phyloP scores from a whole-genome alignment of 2,113 vertebrate species.

The Pseudorhombus dupliciocellatus region DNA sequence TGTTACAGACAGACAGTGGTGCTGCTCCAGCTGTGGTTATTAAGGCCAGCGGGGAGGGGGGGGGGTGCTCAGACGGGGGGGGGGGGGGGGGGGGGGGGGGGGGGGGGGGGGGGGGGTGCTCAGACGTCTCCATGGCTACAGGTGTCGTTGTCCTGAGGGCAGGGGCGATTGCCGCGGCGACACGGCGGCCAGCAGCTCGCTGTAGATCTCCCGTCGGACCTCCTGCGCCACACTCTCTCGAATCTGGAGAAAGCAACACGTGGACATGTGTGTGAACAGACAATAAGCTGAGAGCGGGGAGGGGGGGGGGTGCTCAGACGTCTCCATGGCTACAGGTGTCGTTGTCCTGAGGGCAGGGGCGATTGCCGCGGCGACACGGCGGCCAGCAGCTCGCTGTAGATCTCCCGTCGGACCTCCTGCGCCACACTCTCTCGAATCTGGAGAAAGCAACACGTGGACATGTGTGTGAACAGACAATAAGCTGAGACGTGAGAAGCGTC shows the following conservation, averaged over 20 bases:
- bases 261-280: too few species aligned
- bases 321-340: slow-evolving; percentile 48
- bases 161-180: slow-evolving; percentile 78
- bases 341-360: slow-evolving; percentile 49
- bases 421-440: slow-evolving; percentile 93
- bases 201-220: slow-evolving; percentile 92
- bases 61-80: too few species aligned
- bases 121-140: slow-evolving; percentile 47
- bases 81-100: too few species aligned
- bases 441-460: slow-evolving; percentile 7
- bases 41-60: too few species aligned
- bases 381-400: slow-evolving; percentile 90
- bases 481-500: too few species aligned
- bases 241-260: slow-evolving; percentile 80
- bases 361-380: slow-evolving; percentile 83
- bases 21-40: slow-evolving; percentile 39
- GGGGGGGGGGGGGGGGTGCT: not conserved
- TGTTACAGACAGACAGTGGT: slow-evolving; percentile 62
- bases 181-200: slow-evolving; percentile 88
- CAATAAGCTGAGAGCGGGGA: not conserved
- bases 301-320: not conserved
- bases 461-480: not conserved
- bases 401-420: slow-evolving; percentile 92
- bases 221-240: slow-evolving; percentile 91
- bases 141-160: slow-evolving; percentile 35